Percentiles rank a stretch among this genome's conserved stretches.
These are phyloP conservation scores for Trididemnum clinides DNA, from an alignment of 23 tunicate genomes.

Conservation along the genomic window DNA sequence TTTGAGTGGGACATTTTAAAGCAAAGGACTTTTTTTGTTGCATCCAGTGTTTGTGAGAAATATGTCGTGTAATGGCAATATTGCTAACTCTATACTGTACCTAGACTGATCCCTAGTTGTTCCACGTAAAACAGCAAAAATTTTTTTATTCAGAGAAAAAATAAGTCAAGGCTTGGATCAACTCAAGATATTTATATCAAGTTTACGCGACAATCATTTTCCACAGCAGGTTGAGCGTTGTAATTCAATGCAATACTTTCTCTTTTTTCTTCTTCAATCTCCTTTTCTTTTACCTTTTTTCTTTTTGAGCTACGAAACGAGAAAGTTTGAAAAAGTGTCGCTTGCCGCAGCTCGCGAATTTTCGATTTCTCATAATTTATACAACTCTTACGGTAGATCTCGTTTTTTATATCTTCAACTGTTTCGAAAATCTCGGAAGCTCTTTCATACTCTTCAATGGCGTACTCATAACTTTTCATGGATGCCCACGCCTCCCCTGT, in stretches of 20 bases:
- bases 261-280: not conserved
- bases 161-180: too few relatives aligned
- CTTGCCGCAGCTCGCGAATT: not conserved
- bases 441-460: not conserved
- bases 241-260: not conserved
- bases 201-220: too few relatives aligned
- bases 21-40: too few relatives aligned
- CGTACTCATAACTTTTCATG: conserved; percentile 11
- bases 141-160: too few relatives aligned
- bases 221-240: too few relatives aligned
- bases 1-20: too few relatives aligned
- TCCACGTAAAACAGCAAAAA: too few relatives aligned
- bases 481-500: conserved; percentile 6
- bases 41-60: too few relatives aligned
- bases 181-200: too few relatives aligned
- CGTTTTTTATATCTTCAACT: not conserved
- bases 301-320: not conserved
- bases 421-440: not conserved
- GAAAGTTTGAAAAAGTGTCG: not conserved
- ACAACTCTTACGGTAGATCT: conserved; percentile 11
- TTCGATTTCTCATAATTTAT: not conserved
- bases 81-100: too few relatives aligned
- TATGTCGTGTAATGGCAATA: too few relatives aligned
- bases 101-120: too few relatives aligned
- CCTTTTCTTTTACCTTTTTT: not conserved